Evolutionary conservation across 2,797 vertebrate species (phyloP).

Genomic region (Sebastes itinus): DNA sequence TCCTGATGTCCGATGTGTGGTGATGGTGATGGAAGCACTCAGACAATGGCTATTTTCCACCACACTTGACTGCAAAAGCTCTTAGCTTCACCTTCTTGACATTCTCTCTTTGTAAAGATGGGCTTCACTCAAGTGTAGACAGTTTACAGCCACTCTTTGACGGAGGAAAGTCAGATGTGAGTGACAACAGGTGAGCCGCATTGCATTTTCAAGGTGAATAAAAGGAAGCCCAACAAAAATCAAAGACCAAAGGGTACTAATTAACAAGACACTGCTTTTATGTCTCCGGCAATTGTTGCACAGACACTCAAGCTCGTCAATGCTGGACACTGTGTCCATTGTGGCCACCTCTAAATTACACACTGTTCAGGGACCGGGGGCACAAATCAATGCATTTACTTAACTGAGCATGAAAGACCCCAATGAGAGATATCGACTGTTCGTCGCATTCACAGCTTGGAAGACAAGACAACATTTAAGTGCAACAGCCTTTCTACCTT

Average conservation of each 20-base stretch:
- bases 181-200: slow-evolving; percentile 63
- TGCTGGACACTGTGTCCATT: slow-evolving; percentile 82
- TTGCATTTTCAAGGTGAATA: slow-evolving; percentile 67
- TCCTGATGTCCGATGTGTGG: slow-evolving; percentile 43
- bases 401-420: slow-evolving; percentile 88
- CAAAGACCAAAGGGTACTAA: slow-evolving; percentile 73
- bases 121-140: slow-evolving; percentile 70
- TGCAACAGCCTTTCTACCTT: slow-evolving; percentile 62
- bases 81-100: slow-evolving; percentile 76
- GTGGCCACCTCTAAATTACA: slow-evolving; percentile 81
- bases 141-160: slow-evolving; percentile 53
- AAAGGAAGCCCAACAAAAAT: slow-evolving; percentile 60
- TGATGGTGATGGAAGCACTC: slow-evolving; percentile 68
- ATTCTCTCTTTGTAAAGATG: slow-evolving; percentile 66
- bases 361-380: slow-evolving; percentile 81
- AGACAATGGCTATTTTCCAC: slow-evolving; percentile 70
- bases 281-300: slow-evolving; percentile 81
- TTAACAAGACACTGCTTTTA: slow-evolving; percentile 72
- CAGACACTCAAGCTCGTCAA: slow-evolving; percentile 84
- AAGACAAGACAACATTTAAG: slow-evolving; percentile 74
- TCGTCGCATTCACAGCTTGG: slow-evolving; percentile 72
- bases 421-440: slow-evolving; percentile 80
- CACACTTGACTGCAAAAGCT: slow-evolving; percentile 71
- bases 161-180: slow-evolving; percentile 43
- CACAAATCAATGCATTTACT: slow-evolving; percentile 88